Evolutionary conservation across 2,797 vertebrate genomes (phyloP).

Genomic region (Molothrus ater): DNA sequence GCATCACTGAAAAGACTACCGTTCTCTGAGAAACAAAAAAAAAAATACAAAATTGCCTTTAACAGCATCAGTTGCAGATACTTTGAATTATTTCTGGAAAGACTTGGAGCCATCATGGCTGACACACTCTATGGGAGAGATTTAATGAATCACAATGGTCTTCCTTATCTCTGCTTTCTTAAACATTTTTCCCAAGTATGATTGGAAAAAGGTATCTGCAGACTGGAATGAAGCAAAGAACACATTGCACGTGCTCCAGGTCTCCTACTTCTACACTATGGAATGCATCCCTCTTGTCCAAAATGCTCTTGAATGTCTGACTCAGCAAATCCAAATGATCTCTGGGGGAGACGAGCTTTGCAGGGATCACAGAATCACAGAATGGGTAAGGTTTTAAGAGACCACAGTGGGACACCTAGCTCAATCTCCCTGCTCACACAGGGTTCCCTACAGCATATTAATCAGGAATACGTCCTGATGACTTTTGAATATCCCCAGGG

Average conservation of each 20-base stretch:
- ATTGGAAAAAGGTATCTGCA: background rate
- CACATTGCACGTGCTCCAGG: rapidly evolving
- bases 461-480: background rate
- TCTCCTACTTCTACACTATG: background rate
- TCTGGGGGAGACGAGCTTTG: background rate
- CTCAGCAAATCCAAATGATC: background rate
- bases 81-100: background rate
- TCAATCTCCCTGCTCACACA: background rate
- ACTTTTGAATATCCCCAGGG: background rate
- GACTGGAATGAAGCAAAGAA: background rate
- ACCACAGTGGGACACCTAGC: background rate
- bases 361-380: background rate
- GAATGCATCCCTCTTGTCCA: background rate
- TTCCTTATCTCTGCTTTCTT: background rate
- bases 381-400: background rate
- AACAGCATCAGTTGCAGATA: background rate
- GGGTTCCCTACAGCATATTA: background rate
- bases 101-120: background rate
- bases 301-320: background rate
- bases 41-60: background rate
- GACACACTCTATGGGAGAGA: background rate
- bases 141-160: background rate
- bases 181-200: background rate
- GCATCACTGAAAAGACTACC: background rate
- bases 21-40: background rate